Evolutionary conservation across 64 coral and sea anemone genomes (phyloP), one percentile per base, ranked within the genome.

Genomic region (Exaiptasia diaphana): DNA sequence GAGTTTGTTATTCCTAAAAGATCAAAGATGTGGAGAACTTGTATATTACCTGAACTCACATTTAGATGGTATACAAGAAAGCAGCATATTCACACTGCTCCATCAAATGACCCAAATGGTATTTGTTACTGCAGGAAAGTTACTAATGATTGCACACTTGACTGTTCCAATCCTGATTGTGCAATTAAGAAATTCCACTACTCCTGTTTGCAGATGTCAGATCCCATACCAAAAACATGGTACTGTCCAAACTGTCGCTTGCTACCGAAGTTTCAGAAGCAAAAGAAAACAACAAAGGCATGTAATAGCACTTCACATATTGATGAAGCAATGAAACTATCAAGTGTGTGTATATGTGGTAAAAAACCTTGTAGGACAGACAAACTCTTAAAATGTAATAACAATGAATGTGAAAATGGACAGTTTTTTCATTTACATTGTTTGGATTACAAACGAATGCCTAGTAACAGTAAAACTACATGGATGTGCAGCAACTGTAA

Each of bases 31-130:
- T 87, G 84, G 84, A 63, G 73, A 53, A 44, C 44, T 10, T 87
- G 84, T 49, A 85, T 85, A 75, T 42, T 87, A 27, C 73, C 84
- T 49, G 84, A 87, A 67, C 28, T 81, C 31, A 33, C 68, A 32
- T 72, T 42, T 7, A 44, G 71, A 39, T 86, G 76, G 76, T 80
- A 74, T 41, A 74, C 82, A 21, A 85, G 67, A 60, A 44, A 44
- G 37, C 32, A 24, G 37, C 20, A 20, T 41, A 48, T 52, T 18
- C 53, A 54, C 36, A 15, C 49, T 36, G 36, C 21, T 73, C 50
- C 14, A 39, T 32, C 49, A 28, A 77, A 14, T 50, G 36, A 43
- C 32, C 40, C 60, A 57, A 8, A 65, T 60, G 80, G 36, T 77
- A 21, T 67, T 71, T 88, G 85, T 48, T 88, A 62, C 75, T 88